Base-by-base conservation (phyloP, 2,888 invertebrate genomes). In the Ophion obscuratus region DNA sequence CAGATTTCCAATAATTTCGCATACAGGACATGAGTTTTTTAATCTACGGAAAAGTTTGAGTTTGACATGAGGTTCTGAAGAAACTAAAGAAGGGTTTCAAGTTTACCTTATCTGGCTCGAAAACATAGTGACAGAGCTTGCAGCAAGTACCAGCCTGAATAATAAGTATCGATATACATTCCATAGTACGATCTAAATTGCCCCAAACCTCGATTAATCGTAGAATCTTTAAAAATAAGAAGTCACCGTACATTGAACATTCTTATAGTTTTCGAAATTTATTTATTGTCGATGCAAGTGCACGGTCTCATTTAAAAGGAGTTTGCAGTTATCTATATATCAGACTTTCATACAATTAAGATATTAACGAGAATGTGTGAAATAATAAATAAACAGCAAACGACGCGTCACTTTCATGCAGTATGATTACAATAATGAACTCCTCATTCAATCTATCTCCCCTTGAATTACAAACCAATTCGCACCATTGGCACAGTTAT, bases 141-240 rank as follows among this genome's bases (percentile, higher is more conserved):
- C 76, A 24, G 40, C 17, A 57, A 2, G 57, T 83, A 2, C 57
- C 62, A n/a, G 64, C 7, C 64, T 86, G 84, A n/a, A 81, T 20
- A 1, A 59, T 59, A 1, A 87, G 24, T 47, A 86, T 79, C 1
- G 87, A 86, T 59, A 67, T 20, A n/a, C 81, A 78, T 4, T 84
- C 87, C 57, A 87, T 75, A 20, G 84, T 31, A 53, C 59, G 47
- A 73, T 86, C 87, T 71, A 86, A 73, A 24, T 85, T 67, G 10
- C 80, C 82, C 62, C 78, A 85, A 53, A 76, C 83, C 14, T 84
- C 75, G 31, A 86, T 71, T 36, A 87, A 53, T 67, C 77, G 80
- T 24, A 84, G 53, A 53, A 82, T 61, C 87, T 87, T 57, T 0
- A 14, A 53, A 17, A 53, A 17, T 53, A 14, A 53, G 17, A 53